These are phyloP conservation scores for Caenorhabditis brenneri DNA, from an alignment of 1,140 invertebrate species.

Conservation along the genomic window DNA sequence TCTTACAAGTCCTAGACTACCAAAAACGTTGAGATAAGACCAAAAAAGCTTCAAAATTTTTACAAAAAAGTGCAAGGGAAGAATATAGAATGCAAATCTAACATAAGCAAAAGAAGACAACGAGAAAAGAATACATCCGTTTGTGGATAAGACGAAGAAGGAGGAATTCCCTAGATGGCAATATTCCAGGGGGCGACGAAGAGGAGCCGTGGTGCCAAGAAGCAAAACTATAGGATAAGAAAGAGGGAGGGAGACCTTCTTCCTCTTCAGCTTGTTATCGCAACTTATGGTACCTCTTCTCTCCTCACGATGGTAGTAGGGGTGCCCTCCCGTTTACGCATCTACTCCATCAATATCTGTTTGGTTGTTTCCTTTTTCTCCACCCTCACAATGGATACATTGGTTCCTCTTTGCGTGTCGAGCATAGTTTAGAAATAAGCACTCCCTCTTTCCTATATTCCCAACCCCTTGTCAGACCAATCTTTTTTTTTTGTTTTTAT, in stretches of 20 bases:
- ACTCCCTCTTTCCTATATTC: not conserved
- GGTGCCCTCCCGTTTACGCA: no score
- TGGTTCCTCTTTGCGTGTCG: not conserved
- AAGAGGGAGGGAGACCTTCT: no score
- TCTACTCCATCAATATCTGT: slow-evolving; percentile 20
- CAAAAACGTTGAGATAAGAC: no score
- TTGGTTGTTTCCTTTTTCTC: not conserved
- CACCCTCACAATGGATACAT: not conserved
- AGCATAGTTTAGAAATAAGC: slow-evolving; percentile 29
- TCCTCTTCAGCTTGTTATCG: not conserved
- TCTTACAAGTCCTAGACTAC: no score
- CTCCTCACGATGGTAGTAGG: no score
- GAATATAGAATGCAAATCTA: slow-evolving; percentile 4
- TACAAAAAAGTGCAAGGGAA: slow-evolving; percentile 1
- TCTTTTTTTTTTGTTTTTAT: not conserved
- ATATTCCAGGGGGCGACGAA: slow-evolving; percentile 9
- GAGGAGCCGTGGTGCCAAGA: not conserved
- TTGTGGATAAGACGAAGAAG: not conserved
- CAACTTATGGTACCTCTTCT: slow-evolving; percentile 31
- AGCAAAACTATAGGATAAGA: not conserved
- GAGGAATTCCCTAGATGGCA: slow-evolving; percentile 1
- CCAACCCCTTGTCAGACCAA: not conserved
- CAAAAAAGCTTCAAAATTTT: not conserved
- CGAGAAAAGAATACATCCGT: slow-evolving; percentile 38
- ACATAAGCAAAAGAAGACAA: slow-evolving; percentile 1